These are phyloP conservation scores for Trimorus sp. DNA, from an alignment of 2,888 invertebrate genomes.

Conservation along the genomic window DNA sequence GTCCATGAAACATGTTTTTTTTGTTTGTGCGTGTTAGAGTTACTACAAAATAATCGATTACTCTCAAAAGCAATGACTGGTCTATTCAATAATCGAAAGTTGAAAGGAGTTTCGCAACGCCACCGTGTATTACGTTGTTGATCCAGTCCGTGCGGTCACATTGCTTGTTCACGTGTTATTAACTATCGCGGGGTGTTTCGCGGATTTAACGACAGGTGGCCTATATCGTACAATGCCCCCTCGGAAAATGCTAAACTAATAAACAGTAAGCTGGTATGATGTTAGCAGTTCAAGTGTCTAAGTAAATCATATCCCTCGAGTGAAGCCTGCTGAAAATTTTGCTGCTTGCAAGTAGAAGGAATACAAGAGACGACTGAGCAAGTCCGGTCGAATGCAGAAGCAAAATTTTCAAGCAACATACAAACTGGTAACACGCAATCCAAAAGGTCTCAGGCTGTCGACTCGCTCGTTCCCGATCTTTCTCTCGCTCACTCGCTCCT, in stretches of 20 bases:
- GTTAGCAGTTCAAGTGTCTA: slow-evolving; percentile 33
- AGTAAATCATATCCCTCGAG: background rate
- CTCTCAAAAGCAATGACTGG: slow-evolving; percentile 49
- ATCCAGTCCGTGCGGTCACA: slow-evolving; percentile 33
- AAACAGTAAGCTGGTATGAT: slow-evolving; percentile 31
- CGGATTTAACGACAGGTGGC: background rate
- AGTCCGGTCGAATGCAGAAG: slow-evolving; percentile 8
- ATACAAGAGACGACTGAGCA: background rate
- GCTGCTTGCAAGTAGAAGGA: slow-evolving; percentile 26
- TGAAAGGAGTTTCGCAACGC: slow-evolving; percentile 39
- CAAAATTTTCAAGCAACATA: slow-evolving; percentile 40
- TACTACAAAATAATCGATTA: slow-evolving; percentile 53
- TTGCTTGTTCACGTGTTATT: slow-evolving; percentile 23
- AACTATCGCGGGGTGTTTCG: too few species aligned
- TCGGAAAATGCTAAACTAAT: slow-evolving; percentile 34
- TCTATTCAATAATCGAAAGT: slow-evolving; percentile 35
- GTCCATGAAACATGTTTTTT: slow-evolving; percentile 69
- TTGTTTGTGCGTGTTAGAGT: slow-evolving; percentile 61
- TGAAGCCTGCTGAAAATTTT: slow-evolving; percentile 41
- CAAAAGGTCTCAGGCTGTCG: slow-evolving; percentile 1
- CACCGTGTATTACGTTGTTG: slow-evolving; percentile 30
- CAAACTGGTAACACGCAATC: slow-evolving; percentile 24
- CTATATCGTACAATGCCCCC: background rate
- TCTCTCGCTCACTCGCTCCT: too few species aligned
- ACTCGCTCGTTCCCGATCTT: background rate